These are phyloP conservation scores for Falco novaeseelandiae DNA, from an alignment of 2,797 vertebrate species.

Conservation along the genomic window DNA sequence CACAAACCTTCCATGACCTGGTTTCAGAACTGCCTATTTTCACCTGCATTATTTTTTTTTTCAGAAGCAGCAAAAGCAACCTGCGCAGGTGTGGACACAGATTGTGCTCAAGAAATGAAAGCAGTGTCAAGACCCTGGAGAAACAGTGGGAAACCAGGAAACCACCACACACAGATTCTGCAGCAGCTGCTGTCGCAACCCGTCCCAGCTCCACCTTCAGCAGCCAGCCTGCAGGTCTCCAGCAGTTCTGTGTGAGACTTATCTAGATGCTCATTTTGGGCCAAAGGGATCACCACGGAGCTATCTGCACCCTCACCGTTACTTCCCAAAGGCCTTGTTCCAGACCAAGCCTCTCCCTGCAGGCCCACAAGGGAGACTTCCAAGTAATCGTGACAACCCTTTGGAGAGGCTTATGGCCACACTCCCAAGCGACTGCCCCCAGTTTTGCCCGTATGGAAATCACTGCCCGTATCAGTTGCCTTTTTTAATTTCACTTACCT, in stretches of 20 bases:
- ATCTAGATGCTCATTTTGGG: rapidly evolving
- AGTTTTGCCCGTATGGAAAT: neutral
- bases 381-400: neutral
- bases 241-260: neutral
- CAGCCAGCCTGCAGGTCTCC: neutral
- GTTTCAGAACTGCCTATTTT: neutral
- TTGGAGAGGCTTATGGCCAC: neutral
- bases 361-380: neutral
- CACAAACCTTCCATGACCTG: neutral
- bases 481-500: neutral
- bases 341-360: neutral
- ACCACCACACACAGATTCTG: neutral
- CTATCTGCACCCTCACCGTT: neutral
- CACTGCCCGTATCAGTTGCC: neutral
- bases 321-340: neutral
- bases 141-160: neutral
- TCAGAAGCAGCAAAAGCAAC: slow-evolving; percentile 27
- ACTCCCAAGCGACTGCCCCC: neutral
- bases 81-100: neutral
- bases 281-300: rapidly evolving
- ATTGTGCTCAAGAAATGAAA: neutral
- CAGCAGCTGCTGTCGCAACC: neutral
- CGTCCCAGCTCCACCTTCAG: neutral
- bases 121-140: neutral
- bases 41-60: neutral